These are phyloP conservation scores for Tetragonula carbonaria DNA, from an alignment of 2,888 invertebrate species.

Conservation along the genomic window DNA sequence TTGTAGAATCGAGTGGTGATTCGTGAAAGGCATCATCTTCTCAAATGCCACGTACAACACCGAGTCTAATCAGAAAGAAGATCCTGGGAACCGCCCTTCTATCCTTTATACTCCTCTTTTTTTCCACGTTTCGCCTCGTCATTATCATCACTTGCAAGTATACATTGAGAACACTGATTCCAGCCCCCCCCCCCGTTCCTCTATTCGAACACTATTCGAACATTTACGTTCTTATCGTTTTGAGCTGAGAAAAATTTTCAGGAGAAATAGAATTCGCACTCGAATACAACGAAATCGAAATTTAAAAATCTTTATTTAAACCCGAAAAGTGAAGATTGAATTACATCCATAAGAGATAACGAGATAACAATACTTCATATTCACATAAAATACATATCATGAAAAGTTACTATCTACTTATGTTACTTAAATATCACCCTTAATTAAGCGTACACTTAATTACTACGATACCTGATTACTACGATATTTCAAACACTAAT, in stretches of 20 bases:
- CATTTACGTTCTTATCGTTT: background rate
- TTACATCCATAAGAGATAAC: too few species aligned
- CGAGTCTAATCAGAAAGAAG: conserved; percentile 59
- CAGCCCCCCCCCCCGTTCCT: too few species aligned
- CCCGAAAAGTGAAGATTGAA: background rate
- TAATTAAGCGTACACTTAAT: too few species aligned
- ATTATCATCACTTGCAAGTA: background rate
- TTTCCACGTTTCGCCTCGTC: background rate
- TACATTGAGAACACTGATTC: background rate
- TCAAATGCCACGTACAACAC: conserved; percentile 67
- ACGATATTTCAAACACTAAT: too few species aligned
- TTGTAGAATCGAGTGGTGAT: conserved; percentile 59
- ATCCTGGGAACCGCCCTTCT: conserved; percentile 49
- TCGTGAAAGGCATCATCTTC: conserved; percentile 69
- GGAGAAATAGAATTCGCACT: background rate
- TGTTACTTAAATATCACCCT: too few species aligned
- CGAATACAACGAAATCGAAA: background rate
- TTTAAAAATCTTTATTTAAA: background rate
- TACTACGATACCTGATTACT: too few species aligned
- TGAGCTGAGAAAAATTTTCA: background rate
- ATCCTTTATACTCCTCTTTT: conserved; percentile 5
- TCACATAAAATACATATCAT: too few species aligned
- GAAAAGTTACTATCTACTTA: too few species aligned
- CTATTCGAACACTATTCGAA: background rate
- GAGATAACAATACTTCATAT: too few species aligned